Base-by-base conservation (phyloP, 2,113 vertebrate species). In the Erythrolamprus reginae region DNA sequence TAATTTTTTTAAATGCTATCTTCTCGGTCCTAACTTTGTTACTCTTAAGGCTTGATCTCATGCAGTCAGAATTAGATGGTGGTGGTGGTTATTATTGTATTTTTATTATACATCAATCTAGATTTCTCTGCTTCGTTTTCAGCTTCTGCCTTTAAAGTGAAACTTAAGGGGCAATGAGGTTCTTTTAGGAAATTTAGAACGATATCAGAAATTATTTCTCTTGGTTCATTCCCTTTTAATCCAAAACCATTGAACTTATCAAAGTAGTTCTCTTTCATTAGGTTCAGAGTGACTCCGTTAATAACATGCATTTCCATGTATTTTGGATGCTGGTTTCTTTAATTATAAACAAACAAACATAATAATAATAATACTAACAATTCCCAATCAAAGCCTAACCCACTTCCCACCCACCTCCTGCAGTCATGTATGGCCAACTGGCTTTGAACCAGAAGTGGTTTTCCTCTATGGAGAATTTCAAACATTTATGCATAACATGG, bases 341-440 rank as follows among this genome's bases (percentile, higher is more conserved):
- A 96, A 96, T 97, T 96, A 94, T 96, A 97, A 97, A 94, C n/a
- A 86, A 38, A 38, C 85, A 86, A 33, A 90, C 28, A 89, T 82
- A 85, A 91, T 88, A 77, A 91, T 88, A 77, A 91, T 88, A 93
- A 90, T 88, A 95, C 95, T 90, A 95, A 89, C 89, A 96, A 90
- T 91, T 90, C 90, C 55, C 90, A 93, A 92, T 48, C 0, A 0
- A 56, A 96, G 95, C 52, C 2, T 87, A 90, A 85, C 88, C 90
- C 3, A 5, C 45, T 2, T 2, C 82, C 90, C 77, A 91, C 53
- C 86, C 45, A 83, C 12, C 47, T 85, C 90, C n/a, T 84, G 89
- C 90, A 24, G 51, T 65, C 90, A 65, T 90, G 47, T 94, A 48
- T 0, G 0, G 95, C 94, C 94, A 95, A 82, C 95, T 97, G 97